These are phyloP conservation scores for Falco novaeseelandiae DNA, from an alignment of 2,797 vertebrate genomes.

Conservation along the genomic window DNA sequence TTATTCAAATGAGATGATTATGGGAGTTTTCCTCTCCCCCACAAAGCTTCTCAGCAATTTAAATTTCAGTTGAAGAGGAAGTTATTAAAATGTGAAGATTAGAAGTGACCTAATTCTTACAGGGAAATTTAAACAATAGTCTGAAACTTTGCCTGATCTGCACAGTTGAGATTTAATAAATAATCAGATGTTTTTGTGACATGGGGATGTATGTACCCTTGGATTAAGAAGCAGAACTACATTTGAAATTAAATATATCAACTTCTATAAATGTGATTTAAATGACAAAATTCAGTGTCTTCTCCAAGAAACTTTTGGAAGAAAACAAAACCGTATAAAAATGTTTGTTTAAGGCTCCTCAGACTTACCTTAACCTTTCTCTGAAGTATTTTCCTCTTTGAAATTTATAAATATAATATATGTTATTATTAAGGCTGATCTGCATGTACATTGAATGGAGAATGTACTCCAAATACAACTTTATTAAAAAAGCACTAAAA, in stretches of 20 bases:
- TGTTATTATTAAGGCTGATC: slow-evolving; percentile 38
- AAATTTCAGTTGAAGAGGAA: slow-evolving; percentile 62
- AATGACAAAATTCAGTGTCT: background rate
- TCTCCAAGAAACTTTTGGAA: background rate
- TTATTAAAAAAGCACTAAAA: slow-evolving; percentile 45
- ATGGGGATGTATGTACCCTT: background rate
- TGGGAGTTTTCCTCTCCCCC: background rate
- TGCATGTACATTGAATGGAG: slow-evolving; percentile 21
- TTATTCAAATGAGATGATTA: slow-evolving; percentile 37
- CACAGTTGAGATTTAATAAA: background rate
- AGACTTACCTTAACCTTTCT: slow-evolving; percentile 1
- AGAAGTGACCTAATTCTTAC: slow-evolving; percentile 44
- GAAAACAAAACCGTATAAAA: background rate
- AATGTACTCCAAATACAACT: background rate
- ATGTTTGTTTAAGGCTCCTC: slow-evolving; percentile 33
- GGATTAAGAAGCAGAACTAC: background rate
- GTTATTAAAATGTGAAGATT: slow-evolving; percentile 53
- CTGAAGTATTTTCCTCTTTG: slow-evolving; percentile 51
- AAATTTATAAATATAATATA: background rate
- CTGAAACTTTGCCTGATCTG: background rate
- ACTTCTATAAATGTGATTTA: background rate
- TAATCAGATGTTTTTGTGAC: background rate
- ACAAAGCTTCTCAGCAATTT: slow-evolving; percentile 39
- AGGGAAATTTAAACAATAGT: slow-evolving; percentile 17
- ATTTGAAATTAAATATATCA: background rate